These are phyloP conservation scores for Macroramphosus scolopax DNA, from an alignment of 2,797 vertebrate genomes.

Conservation along the genomic window DNA sequence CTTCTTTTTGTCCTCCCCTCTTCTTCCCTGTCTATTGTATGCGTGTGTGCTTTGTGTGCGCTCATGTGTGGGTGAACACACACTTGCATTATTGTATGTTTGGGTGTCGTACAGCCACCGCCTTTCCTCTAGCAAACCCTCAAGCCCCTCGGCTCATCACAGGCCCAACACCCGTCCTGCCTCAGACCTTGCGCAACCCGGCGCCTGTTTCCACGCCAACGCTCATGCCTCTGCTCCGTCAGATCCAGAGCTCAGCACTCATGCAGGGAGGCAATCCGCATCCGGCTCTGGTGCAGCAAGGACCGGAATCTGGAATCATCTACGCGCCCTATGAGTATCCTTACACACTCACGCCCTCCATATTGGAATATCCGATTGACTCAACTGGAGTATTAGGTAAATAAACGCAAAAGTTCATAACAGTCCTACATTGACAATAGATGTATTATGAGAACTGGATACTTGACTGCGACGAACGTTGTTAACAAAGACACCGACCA, in stretches of 20 bases:
- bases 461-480: constrained; percentile 36
- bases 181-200: constrained; percentile 86
- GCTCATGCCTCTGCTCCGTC: constrained; percentile 99
- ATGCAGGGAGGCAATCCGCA: constrained; percentile 92
- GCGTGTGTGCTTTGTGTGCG: constrained; percentile 27
- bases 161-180: constrained; percentile 91
- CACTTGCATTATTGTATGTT: constrained; percentile 45
- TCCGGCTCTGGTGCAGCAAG: constrained; percentile 89
- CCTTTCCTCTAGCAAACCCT: constrained; percentile 93
- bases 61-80: constrained; percentile 42
- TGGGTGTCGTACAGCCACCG: constrained; percentile 67
- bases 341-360: constrained; percentile 96
- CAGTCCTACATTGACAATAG: constrained; percentile 55
- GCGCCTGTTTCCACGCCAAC: constrained; percentile 87
- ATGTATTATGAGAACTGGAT: constrained; percentile 74
- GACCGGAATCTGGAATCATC: constrained; percentile 92
- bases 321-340: constrained; percentile 98
- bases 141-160: constrained; percentile 95
- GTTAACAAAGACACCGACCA: background rate
- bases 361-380: constrained; percentile 99
- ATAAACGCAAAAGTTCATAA: constrained; percentile 39
- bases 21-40: constrained; percentile 62
- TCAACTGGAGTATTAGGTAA: constrained; percentile 98
- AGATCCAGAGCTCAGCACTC: constrained; percentile 94
- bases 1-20: constrained; percentile 41